A percentile compares a stretch with the other conserved stretches of the same genome.
phyloP scores from a whole-genome alignment of 1,140 invertebrate species.

The Mizuhopecten yessoensis region DNA sequence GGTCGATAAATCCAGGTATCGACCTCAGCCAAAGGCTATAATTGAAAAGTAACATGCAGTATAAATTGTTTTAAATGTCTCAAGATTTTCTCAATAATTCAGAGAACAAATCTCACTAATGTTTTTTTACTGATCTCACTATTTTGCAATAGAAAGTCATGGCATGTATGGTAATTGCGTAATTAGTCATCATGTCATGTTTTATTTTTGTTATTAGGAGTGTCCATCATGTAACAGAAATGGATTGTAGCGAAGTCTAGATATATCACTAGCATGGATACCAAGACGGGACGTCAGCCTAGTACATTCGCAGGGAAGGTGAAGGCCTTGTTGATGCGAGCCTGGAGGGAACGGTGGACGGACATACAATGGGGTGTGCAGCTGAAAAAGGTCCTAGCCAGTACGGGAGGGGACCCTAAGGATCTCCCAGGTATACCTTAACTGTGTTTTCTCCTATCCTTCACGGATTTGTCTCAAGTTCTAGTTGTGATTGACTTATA shows the following conservation, averaged over 20 bases:
- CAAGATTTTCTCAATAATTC: too few relatives aligned
- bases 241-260: background rate
- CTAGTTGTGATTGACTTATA: too few relatives aligned
- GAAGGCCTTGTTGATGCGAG: slow-evolving; percentile 92
- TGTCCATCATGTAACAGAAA: background rate
- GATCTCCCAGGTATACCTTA: slow-evolving; percentile 72
- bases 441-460: too few relatives aligned
- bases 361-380: slow-evolving; percentile 98
- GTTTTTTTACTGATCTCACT: too few relatives aligned
- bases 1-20: too few relatives aligned
- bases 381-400: slow-evolving; percentile 88
- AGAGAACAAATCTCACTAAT: too few relatives aligned
- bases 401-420: slow-evolving; percentile 66
- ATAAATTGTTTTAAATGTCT: too few relatives aligned
- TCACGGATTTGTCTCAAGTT: too few relatives aligned
- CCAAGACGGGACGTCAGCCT: background rate
- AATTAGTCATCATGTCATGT: background rate
- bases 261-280: background rate
- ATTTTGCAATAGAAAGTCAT: too few relatives aligned
- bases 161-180: background rate
- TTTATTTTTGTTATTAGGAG: background rate
- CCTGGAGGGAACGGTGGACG: slow-evolving; percentile 97
- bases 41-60: too few relatives aligned
- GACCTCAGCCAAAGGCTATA: too few relatives aligned
- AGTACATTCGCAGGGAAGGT: slow-evolving; percentile 80